phyloP scores from a whole-genome alignment of 2,113 vertebrate species.

The Gymnocephalus cernua region DNA sequence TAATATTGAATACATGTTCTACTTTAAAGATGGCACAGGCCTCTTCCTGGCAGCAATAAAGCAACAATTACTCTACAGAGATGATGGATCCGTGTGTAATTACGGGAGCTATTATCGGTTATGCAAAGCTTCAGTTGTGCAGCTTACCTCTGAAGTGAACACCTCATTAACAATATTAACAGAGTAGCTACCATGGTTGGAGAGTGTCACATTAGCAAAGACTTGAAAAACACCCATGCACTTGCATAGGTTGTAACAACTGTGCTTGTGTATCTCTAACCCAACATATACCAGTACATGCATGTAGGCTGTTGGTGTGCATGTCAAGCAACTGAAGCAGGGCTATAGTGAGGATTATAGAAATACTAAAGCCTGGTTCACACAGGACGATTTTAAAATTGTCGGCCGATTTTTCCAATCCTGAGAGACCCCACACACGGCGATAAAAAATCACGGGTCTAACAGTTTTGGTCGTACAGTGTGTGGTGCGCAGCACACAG shows the following conservation, averaged over 20 bases:
- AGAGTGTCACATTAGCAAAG: slow-evolving; percentile 29
- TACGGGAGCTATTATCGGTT: slow-evolving; percentile 41
- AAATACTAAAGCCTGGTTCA: too few species aligned
- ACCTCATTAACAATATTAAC: slow-evolving; percentile 56
- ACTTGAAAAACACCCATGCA: slow-evolving; percentile 12
- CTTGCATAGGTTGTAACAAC: not conserved
- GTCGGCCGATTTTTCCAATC: too few species aligned
- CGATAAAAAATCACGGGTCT: too few species aligned
- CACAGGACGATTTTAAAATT: too few species aligned
- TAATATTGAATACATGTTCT: slow-evolving; percentile 41
- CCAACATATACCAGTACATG: not conserved
- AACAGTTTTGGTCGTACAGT: too few species aligned
- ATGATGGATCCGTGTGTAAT: slow-evolving; percentile 53
- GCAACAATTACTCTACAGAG: slow-evolving; percentile 56
- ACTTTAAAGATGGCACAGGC: slow-evolving; percentile 34
- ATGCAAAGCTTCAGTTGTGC: slow-evolving; percentile 37
- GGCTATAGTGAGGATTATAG: not conserved
- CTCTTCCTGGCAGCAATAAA: slow-evolving; percentile 53
- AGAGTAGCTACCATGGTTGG: slow-evolving; percentile 14
- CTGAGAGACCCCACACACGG: too few species aligned
- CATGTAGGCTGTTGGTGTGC: not conserved
- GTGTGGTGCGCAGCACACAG: too few species aligned
- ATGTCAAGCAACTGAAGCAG: not conserved
- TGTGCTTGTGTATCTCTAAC: slow-evolving; percentile 19
- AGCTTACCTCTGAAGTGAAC: slow-evolving; percentile 41